A percentile compares a stretch with the other conserved stretches of the same genome.
phyloP scores from a whole-genome alignment of 2,888 invertebrate species.

The Callimorpha dominula region DNA sequence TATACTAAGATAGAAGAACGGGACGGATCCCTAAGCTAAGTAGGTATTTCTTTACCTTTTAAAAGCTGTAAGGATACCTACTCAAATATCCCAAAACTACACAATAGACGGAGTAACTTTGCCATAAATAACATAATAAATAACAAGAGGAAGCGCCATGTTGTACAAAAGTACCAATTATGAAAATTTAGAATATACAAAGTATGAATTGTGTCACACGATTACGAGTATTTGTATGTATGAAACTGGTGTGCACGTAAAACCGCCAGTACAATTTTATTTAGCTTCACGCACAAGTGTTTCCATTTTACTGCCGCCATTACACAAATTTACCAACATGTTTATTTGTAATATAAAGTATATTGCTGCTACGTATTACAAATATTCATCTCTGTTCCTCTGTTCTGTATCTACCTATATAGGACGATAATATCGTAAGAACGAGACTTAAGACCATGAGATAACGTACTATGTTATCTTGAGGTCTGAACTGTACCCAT shows the following conservation, averaged over 20 bases:
- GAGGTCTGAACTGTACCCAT: not conserved
- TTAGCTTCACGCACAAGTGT: slow-evolving; percentile 51
- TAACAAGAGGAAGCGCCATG: not conserved
- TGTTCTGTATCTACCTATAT: slow-evolving; percentile 30
- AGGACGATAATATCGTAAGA: not conserved
- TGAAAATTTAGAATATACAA: slow-evolving; percentile 1
- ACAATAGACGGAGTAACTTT: not conserved
- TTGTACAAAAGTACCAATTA: not conserved
- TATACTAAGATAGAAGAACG: no score
- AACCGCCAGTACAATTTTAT: slow-evolving; percentile 46
- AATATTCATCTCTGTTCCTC: slow-evolving; percentile 50
- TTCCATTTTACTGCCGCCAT: slow-evolving; percentile 79
- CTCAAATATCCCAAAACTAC: not conserved
- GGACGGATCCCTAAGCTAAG: no score
- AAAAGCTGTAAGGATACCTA: no score
- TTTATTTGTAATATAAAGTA: slow-evolving; percentile 85
- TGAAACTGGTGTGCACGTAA: slow-evolving; percentile 23
- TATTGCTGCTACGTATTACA: slow-evolving; percentile 70
- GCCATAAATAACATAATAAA: no score
- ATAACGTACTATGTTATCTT: not conserved
- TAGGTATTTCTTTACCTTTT: no score
- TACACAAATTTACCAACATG: slow-evolving; percentile 85
- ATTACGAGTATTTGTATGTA: slow-evolving; percentile 6
- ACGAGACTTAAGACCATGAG: no score
- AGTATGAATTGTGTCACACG: slow-evolving; percentile 2